Percentiles rank a stretch among this genome's conserved stretches.
These are phyloP conservation scores for Ursus arctos DNA, from an alignment of 2,113 vertebrate genomes.

Conservation along the genomic window DNA sequence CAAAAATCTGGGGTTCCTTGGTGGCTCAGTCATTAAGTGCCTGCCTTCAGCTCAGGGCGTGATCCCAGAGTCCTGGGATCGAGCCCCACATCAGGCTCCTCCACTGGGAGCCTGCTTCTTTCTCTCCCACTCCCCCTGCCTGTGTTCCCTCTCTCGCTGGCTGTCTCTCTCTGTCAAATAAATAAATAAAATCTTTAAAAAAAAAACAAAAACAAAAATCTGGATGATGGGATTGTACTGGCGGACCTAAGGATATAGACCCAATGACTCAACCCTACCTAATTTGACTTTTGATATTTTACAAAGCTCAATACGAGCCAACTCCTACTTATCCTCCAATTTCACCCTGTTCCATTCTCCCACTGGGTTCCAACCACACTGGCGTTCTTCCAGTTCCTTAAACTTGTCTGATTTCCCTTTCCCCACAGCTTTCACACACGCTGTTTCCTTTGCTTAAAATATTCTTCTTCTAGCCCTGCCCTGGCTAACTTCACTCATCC, in stretches of 20 bases:
- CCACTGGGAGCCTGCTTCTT: too few relatives aligned
- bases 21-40: too few relatives aligned
- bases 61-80: too few relatives aligned
- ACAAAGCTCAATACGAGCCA: not conserved
- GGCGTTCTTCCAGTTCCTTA: not conserved
- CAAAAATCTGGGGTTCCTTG: not conserved
- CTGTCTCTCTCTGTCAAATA: too few relatives aligned
- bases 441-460: not conserved
- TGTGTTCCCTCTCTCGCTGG: too few relatives aligned
- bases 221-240: not conserved
- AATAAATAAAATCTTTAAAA: too few relatives aligned
- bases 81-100: too few relatives aligned
- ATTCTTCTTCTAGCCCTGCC: not conserved
- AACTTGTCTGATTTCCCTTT: not conserved
- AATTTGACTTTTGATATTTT: not conserved
- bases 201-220: not conserved
- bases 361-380: not conserved
- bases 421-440: not conserved
- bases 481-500: not conserved
- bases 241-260: not conserved
- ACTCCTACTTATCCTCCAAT: not conserved
- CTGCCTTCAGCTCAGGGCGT: too few relatives aligned
- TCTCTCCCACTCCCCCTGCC: too few relatives aligned
- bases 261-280: not conserved
- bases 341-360: not conserved